These are phyloP conservation scores for Phalacrocorax pelagicus DNA, from an alignment of 2,113 vertebrate genomes.

Conservation along the genomic window DNA sequence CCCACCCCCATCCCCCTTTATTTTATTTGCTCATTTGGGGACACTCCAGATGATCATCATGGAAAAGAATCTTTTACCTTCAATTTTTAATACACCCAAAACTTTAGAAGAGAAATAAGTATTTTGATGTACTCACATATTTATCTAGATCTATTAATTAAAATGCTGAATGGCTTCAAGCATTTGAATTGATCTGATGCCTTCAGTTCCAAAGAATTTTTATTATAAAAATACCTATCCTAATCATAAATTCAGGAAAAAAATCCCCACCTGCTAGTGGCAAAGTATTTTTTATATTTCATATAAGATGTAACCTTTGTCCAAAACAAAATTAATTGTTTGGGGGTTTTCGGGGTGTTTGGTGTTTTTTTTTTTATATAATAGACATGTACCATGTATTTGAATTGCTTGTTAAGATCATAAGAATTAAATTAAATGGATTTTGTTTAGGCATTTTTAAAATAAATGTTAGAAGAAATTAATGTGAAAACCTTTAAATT, in stretches of 20 bases:
- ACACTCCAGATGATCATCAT: slow-evolving; percentile 12
- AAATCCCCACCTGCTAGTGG: background rate
- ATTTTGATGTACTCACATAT: slow-evolving; percentile 34
- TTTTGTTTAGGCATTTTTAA: background rate
- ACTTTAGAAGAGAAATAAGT: slow-evolving; percentile 27
- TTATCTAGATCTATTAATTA: slow-evolving; percentile 53
- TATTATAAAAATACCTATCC: background rate
- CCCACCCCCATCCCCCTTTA: too few relatives aligned
- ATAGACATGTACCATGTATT: background rate
- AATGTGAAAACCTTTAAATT: background rate
- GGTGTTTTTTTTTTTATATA: background rate
- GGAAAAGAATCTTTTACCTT: slow-evolving; percentile 16
- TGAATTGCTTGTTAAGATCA: background rate
- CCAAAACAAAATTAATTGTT: background rate
- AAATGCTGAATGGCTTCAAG: background rate
- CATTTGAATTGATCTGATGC: background rate
- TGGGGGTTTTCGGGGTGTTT: background rate
- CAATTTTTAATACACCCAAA: slow-evolving; percentile 11
- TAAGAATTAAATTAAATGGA: background rate
- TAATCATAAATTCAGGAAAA: background rate
- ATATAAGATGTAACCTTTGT: background rate
- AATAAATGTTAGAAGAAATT: background rate
- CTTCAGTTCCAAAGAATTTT: background rate
- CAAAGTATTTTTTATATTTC: background rate
- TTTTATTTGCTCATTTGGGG: background rate